Percentiles rank a stretch among this genome's conserved stretches.
phyloP scores from a whole-genome alignment of 2,113 vertebrate species.

The Oplegnathus fasciatus region DNA sequence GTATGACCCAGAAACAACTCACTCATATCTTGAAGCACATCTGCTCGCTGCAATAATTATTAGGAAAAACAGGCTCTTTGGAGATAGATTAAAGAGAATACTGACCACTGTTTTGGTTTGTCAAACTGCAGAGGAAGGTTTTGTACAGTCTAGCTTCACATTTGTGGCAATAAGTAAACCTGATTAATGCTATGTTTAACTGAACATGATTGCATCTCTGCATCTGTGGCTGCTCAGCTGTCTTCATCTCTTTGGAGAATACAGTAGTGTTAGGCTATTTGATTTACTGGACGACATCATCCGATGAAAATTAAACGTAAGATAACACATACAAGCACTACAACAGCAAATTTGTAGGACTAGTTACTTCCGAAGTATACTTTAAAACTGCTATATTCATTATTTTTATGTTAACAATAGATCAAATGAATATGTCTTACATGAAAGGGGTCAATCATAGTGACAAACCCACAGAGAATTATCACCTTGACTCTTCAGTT shows the following conservation, averaged over 20 bases:
- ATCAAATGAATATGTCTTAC: background rate
- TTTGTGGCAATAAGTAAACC: conserved; percentile 1
- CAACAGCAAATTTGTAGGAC: no score
- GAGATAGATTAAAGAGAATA: conserved; percentile 58
- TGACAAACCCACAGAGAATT: no score
- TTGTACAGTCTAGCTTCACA: background rate
- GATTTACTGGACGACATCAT: background rate
- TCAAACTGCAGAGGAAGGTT: conserved; percentile 21
- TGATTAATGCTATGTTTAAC: conserved; percentile 36
- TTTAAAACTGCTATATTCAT: background rate
- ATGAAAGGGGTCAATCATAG: no score
- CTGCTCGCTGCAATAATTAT: conserved; percentile 41
- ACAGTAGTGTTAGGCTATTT: background rate
- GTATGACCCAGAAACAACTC: conserved; percentile 69
- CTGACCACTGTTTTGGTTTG: conserved; percentile 39
- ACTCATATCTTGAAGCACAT: conserved; percentile 51
- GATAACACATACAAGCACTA: background rate
- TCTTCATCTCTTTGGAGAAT: background rate
- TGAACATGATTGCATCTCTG: conserved; percentile 44
- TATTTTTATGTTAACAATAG: background rate
- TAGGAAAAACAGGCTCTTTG: conserved; percentile 43
- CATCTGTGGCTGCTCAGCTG: conserved; percentile 28
- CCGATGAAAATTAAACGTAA: conserved; percentile 6
- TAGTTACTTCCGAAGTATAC: background rate
- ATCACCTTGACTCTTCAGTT: no score